Evolutionary conservation across 2,113 vertebrate species (phyloP).

Genomic region (Probosciger aterrimus): DNA sequence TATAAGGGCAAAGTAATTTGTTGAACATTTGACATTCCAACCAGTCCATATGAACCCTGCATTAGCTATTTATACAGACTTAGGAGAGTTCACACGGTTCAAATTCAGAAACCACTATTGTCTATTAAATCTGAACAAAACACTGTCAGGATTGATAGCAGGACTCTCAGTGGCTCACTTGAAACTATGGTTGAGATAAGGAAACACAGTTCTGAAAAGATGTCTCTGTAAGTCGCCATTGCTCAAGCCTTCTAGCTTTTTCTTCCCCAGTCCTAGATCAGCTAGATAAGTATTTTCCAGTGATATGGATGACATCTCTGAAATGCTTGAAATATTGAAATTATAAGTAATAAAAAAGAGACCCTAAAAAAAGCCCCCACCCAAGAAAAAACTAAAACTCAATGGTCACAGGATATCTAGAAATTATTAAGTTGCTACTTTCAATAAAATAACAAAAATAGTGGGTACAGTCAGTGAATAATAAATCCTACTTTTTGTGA

Average conservation of each 20-base stretch:
- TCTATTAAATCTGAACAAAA: not conserved
- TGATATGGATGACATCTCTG: not conserved
- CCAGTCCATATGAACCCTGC: fast-evolving
- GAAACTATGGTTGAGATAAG: not conserved
- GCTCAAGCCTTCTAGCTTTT: not conserved
- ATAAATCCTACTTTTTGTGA: not conserved
- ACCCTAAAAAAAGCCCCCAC: not conserved
- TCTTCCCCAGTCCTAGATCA: not conserved
- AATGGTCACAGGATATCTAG: not conserved
- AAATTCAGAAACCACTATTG: not conserved
- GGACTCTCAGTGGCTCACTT: fast-evolving
- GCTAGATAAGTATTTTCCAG: not conserved
- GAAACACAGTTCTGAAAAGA: not conserved
- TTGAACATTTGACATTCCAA: not conserved
- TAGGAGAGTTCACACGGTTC: not conserved
- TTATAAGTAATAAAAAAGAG: not conserved
- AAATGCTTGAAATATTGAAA: not conserved
- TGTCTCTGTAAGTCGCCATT: not conserved
- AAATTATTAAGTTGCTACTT: not conserved
- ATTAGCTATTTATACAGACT: not conserved
- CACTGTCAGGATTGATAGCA: not conserved
- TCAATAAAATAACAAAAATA: not conserved
- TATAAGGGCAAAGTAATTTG: not conserved
- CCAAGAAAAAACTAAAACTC: not conserved
- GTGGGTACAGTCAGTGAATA: not conserved